Base-by-base conservation (phyloP, 2,888 invertebrate species). In the Eremobia ochroleuca region DNA sequence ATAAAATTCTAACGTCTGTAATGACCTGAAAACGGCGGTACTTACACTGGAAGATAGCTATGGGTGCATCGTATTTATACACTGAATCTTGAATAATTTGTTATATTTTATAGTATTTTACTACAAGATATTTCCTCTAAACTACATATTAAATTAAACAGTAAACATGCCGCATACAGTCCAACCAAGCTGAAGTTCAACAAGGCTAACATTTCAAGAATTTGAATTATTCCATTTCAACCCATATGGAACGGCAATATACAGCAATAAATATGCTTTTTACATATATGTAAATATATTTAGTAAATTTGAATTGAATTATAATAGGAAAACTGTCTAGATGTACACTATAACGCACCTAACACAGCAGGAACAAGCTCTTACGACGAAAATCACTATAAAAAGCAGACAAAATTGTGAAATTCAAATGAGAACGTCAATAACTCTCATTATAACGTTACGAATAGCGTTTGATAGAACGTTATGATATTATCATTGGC, bases 401-500 rank as follows among this genome's bases (percentile, higher is more conserved):
- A 78, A 85, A 18, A 67, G 52, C 31, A 25, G 18, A 74, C 58
- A 52, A 78, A 85, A 80, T 75, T 77, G 43, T 73, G 52, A 76
- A 76, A 80, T 82, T 79, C 46, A 64, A 85, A 87, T 77, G 62
- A 76, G 65, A 77, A 70, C 49, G 76, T 64, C 66, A 46, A 79
- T 78, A 78, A 83, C 79, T 88, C 76, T 81, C 52, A 21, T 46
- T 64, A 74, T 67, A 83, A 76, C 13, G 55, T 64, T 65, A 76
- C 64, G 58, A 76, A 73, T 69, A 64, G 61, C 75, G 25, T 82
- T 80, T 77, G 69, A 75, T 77, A 71, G 70, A 75, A 78, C 67
- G 62, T 82, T 87, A 82, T 79, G 87, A 80, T 79, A 77, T 85
- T 79, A 87, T 87, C 85, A 79, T 70, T 71, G 79, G 72, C 65